These are phyloP conservation scores for Drosophila nigrodunni DNA, from an alignment of 1,140 invertebrate genomes.

Conservation along the genomic window DNA sequence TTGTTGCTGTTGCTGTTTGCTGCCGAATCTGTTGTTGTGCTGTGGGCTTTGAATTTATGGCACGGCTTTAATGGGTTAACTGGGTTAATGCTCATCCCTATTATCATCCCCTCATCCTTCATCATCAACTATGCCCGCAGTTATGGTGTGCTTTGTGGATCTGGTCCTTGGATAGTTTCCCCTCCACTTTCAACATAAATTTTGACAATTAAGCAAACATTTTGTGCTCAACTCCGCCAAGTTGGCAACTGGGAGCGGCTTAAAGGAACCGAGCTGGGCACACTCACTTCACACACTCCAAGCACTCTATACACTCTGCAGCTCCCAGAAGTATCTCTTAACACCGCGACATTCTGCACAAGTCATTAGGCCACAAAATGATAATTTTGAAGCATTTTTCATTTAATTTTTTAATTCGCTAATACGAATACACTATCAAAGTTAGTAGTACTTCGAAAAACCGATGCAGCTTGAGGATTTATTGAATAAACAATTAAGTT, in stretches of 20 bases:
- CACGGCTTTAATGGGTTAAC: slow-evolving; percentile 79
- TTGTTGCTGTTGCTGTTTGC: slow-evolving; percentile 24
- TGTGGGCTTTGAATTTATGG: slow-evolving; percentile 74
- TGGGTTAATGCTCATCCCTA: slow-evolving; percentile 64
- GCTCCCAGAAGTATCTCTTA: slow-evolving; percentile 45
- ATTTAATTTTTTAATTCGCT: slow-evolving; percentile 56
- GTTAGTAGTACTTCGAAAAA: background rate
- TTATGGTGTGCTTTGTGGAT: slow-evolving; percentile 11
- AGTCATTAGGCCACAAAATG: slow-evolving; percentile 68
- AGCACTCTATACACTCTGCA: background rate
- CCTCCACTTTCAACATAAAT: slow-evolving; percentile 48
- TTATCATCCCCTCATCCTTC: slow-evolving; percentile 31
- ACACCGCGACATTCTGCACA: slow-evolving; percentile 62
- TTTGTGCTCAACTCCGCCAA: slow-evolving; percentile 42
- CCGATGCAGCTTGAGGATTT: background rate
- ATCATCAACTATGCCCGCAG: slow-evolving; percentile 2
- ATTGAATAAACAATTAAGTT: background rate
- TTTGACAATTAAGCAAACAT: slow-evolving; percentile 72
- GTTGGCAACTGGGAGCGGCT: slow-evolving; percentile 19
- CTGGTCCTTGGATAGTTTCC: slow-evolving; percentile 35
- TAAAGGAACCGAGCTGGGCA: background rate
- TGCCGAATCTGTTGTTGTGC: slow-evolving; percentile 44
- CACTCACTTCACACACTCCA: too few species aligned
- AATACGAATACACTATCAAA: slow-evolving; percentile 36
- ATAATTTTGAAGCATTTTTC: slow-evolving; percentile 75